Base-by-base conservation (phyloP, 1,140 invertebrate species). In the Ectropis grisescens region DNA sequence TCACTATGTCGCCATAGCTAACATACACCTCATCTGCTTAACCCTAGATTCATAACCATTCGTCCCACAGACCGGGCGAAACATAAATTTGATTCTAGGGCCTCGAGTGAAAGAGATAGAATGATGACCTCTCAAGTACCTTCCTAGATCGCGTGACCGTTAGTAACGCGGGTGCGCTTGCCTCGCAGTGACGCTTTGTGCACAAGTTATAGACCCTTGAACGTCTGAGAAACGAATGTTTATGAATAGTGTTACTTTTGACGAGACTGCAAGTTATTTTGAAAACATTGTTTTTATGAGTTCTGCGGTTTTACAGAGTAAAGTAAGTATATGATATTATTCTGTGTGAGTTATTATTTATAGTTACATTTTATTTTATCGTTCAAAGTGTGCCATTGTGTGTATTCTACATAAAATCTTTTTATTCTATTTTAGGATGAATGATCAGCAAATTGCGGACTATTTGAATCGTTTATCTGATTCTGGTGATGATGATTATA, bases 391-490 rank as follows among this genome's bases (percentile, higher is more conserved):
- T 22, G 19, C 19, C 19, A 22, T 22, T 22, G 19, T 22, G 19
- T 22, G 19, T 22, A 22, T 22, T 22, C 9, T 22, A 22, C 19
- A 22, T 22, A 22, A 22, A 22, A 22, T 22, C 19, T 22, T 22
- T 22, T 22, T 22, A 31, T 31, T 31, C 13, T 31, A 15, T 31
- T 31, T 31, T 31, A 31, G 29, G n/a, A 31, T 31, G 29, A n/a
- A 31, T 14, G 29, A 31, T 31, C 29, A n/a, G 14, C 29, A 31
- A 14, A 13, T 31, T 31, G 29, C 9, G 29, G 29, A 31, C 29
- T 31, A 31, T 31, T 16, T 31, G 29, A 31, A 31, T 31, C 29
- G 29, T 31, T 31, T 31, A 31, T 31, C 29, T 16, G 29, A 31
- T 14, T 31, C 29, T 31, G 29, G n/a, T 31, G 29, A 31, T 31